A percentile compares a stretch with the other conserved stretches of the same genome.
These are phyloP conservation scores for Peromyscus polionotus DNA, from an alignment of 2,113 vertebrate genomes.

Conservation along the genomic window DNA sequence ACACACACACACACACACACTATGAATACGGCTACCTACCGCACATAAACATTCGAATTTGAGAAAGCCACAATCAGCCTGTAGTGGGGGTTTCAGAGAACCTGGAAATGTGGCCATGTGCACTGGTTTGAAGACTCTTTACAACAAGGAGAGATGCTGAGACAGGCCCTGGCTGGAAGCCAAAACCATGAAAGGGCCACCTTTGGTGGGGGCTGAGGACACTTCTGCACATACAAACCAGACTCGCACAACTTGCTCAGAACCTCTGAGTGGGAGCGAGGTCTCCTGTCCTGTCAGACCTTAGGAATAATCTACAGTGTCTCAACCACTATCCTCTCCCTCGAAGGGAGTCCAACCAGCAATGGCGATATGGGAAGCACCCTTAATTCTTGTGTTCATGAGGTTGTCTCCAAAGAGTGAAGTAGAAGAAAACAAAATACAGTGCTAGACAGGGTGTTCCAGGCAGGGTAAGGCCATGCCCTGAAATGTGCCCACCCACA, in stretches of 20 bases:
- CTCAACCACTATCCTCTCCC: neutral
- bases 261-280: neutral
- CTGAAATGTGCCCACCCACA: too few species aligned
- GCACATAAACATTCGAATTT: neutral
- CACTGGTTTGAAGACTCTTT: neutral
- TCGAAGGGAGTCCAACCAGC: neutral
- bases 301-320: neutral
- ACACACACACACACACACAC: neutral
- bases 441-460: neutral
- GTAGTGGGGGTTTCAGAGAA: neutral
- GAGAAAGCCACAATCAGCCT: neutral
- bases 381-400: neutral
- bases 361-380: accelerated
- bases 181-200: too few species aligned
- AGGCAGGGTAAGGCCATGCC: too few species aligned
- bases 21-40: neutral
- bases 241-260: too few species aligned
- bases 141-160: accelerated
- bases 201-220: neutral
- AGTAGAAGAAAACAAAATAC: neutral
- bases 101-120: too few species aligned
- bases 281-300: neutral
- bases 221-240: neutral
- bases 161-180: neutral
- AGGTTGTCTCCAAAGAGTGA: neutral